phyloP scores from a whole-genome alignment of 2,888 invertebrate genomes.

The Sphaerophoria taeniata region DNA sequence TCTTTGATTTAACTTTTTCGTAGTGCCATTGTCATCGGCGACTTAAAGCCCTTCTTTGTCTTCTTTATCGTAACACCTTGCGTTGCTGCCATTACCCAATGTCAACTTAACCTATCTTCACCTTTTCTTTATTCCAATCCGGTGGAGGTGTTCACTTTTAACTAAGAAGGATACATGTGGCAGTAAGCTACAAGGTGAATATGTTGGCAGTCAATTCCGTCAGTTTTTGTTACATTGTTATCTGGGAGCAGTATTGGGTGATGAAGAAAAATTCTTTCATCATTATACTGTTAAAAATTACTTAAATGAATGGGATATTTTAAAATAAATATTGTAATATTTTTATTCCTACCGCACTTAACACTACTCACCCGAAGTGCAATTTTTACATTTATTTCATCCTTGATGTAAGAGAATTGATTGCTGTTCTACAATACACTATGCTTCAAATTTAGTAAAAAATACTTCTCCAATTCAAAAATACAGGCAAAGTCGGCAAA shows the following conservation, averaged over 20 bases:
- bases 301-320: too few species aligned
- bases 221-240: slow-evolving; percentile 1
- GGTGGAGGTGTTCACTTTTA: slow-evolving; percentile 54
- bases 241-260: background rate
- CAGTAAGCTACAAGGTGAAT: slow-evolving; percentile 53
- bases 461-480: too few species aligned
- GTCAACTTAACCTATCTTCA: background rate
- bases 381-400: too few species aligned
- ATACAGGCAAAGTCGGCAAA: too few species aligned
- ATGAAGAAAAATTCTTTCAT: background rate
- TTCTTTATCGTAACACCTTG: background rate
- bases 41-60: background rate
- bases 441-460: too few species aligned
- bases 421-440: too few species aligned
- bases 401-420: too few species aligned
- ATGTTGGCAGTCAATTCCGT: slow-evolving; percentile 46
- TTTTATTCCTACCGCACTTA: too few species aligned
- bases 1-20: slow-evolving; percentile 60
- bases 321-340: too few species aligned
- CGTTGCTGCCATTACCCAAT: background rate
- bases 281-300: too few species aligned
- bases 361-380: too few species aligned
- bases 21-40: slow-evolving; percentile 1
- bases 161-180: slow-evolving; percentile 41
- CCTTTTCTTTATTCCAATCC: background rate